Evolutionary conservation across 2,113 vertebrate genomes (phyloP), one percentile per base, ranked within the genome.

Genomic region (Anoura caudifer): DNA sequence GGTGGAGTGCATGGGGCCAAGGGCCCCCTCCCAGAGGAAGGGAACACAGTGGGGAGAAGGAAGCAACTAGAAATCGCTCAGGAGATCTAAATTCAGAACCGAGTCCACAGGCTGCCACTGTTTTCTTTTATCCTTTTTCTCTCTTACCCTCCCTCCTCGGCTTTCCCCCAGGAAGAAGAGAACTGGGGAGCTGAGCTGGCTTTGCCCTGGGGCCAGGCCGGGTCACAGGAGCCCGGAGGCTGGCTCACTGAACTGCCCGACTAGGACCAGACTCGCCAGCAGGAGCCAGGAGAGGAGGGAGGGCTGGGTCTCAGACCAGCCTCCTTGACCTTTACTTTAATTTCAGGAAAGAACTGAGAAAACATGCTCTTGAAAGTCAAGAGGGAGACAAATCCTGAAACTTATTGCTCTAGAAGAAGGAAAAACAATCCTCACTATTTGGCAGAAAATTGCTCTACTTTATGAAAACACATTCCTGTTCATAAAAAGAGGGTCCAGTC

Each of bases 281-380:
- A 43, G 69, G 81, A 70, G 92, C n/a, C 28, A 0, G 61, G 14
- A 19, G 89, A 36, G 54, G 24, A 47, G 72, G 56, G 41, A 90
- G 70, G 69, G 52, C 83, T 19, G 7, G 65, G 87, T 56, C 86
- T 97, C 91, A 75, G 94, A 93, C 91, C 87, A 95, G 76, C 50
- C 94, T 95, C 77, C 95, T 91, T 96, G 95, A 98, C 96, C 97
- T 98, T 97, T 97, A 96, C 96, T 97, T 98, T 98, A 97, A 97
- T 97, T 97, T 98, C 95, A 91, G 86, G 94, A 80, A 92, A 86
- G 92, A 95, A 70, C 63, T 96, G 82, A 97, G 91, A 98, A 97
- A 97, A 95, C 87, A 97, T 11, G 63, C 86, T 94, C 85, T 87
- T 90, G 97, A 96, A 95, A 97, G 96, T 94, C 92, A 97, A 96